These are phyloP conservation scores for Pantherophis guttatus DNA, from an alignment of 2,113 vertebrate species.

Conservation along the genomic window DNA sequence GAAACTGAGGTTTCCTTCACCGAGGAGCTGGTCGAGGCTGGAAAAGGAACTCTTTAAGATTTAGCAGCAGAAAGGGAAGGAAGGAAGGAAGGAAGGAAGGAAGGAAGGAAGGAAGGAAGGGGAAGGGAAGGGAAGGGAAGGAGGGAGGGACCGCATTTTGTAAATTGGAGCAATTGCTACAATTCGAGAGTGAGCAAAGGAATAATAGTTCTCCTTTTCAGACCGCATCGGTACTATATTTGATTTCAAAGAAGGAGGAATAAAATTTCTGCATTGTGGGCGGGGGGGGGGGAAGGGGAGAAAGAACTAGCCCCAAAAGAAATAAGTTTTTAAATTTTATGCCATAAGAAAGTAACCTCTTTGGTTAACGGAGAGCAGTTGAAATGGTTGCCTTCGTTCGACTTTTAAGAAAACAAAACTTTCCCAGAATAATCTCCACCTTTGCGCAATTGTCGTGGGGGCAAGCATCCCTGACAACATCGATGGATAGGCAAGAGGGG, in stretches of 20 bases:
- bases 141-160: neutral
- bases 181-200: neutral
- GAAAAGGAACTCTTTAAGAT: neutral
- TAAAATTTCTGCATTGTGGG: slow-evolving; percentile 48
- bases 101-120: neutral
- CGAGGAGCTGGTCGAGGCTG: neutral
- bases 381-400: slow-evolving; percentile 70
- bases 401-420: slow-evolving; percentile 60
- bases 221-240: neutral
- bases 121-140: too few relatives aligned
- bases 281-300: neutral
- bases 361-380: slow-evolving; percentile 72
- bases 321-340: slow-evolving; percentile 75
- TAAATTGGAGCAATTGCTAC: neutral
- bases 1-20: neutral
- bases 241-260: neutral
- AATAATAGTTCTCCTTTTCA: neutral
- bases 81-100: neutral
- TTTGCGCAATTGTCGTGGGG: neutral
- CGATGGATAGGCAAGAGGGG: neutral
- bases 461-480: neutral
- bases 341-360: slow-evolving; percentile 67
- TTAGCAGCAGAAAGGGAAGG: neutral
- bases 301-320: slow-evolving; percentile 59
- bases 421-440: slow-evolving; percentile 31